These are phyloP conservation scores for Drosophila differens DNA, from an alignment of 2,888 invertebrate species.

Conservation along the genomic window DNA sequence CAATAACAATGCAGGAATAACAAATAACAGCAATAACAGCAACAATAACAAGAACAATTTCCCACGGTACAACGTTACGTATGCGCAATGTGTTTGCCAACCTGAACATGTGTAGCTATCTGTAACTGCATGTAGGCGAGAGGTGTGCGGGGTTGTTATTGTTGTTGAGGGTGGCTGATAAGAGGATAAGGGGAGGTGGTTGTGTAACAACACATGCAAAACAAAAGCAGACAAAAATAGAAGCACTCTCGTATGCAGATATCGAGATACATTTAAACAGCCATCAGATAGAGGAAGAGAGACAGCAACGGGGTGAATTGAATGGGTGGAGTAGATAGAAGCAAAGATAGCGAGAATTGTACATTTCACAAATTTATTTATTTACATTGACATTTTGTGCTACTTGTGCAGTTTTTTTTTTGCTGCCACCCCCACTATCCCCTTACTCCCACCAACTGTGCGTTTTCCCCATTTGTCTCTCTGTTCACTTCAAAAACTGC, in stretches of 20 bases:
- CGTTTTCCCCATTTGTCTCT: background rate
- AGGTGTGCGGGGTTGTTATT: slow-evolving; percentile 4
- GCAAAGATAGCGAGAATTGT: slow-evolving; percentile 58
- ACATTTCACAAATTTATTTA: slow-evolving; percentile 77
- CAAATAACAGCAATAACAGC: slow-evolving; percentile 33
- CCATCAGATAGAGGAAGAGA: slow-evolving; percentile 14
- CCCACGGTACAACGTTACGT: slow-evolving; percentile 68
- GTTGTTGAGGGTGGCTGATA: background rate
- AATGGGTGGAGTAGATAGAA: slow-evolving; percentile 32
- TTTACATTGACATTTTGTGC: slow-evolving; percentile 79
- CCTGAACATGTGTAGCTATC: slow-evolving; percentile 78
- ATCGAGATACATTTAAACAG: slow-evolving; percentile 55
- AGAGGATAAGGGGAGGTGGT: background rate
- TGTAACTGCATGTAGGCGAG: slow-evolving; percentile 45
- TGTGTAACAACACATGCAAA: slow-evolving; percentile 63
- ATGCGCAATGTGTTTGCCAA: slow-evolving; percentile 71
- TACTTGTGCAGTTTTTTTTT: slow-evolving; percentile 72
- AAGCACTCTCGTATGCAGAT: slow-evolving; percentile 50
- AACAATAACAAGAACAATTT: slow-evolving; percentile 63
- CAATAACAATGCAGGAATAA: slow-evolving; percentile 17
- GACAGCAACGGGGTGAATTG: background rate
- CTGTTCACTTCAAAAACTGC: slow-evolving; percentile 69
- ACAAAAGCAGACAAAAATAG: slow-evolving; percentile 55
- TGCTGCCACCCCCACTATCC: background rate
- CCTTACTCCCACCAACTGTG: background rate